Evolutionary conservation across 2,888 invertebrate species (phyloP).

Genomic region (Papilio elwesi): DNA sequence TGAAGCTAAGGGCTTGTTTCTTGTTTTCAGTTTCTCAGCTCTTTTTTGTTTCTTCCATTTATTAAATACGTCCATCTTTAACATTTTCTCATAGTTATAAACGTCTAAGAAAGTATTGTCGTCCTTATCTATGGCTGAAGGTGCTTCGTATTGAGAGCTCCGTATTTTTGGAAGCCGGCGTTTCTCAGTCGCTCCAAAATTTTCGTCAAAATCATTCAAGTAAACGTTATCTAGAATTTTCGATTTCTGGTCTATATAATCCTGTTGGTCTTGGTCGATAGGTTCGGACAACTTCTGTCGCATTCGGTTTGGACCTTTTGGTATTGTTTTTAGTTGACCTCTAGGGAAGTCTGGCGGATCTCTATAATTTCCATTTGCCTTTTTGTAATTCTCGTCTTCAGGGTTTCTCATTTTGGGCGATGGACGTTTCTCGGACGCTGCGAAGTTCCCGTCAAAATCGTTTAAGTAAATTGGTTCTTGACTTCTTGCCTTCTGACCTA

Average conservation of each 20-base stretch:
- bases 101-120: slow-evolving; percentile 52
- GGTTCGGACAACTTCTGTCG: slow-evolving; percentile 15
- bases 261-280: slow-evolving; percentile 20
- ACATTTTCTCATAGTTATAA: slow-evolving; percentile 48
- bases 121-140: slow-evolving; percentile 48
- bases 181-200: slow-evolving; percentile 11
- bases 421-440: slow-evolving; percentile 17
- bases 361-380: slow-evolving; percentile 43
- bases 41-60: slow-evolving; percentile 53
- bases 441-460: slow-evolving; percentile 31
- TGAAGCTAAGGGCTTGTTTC: slow-evolving; percentile 52
- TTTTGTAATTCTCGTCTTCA: slow-evolving; percentile 46
- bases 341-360: slow-evolving; percentile 71
- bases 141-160: slow-evolving; percentile 47
- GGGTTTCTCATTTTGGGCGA: slow-evolving; percentile 47
- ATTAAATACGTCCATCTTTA: slow-evolving; percentile 46
- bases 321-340: slow-evolving; percentile 53
- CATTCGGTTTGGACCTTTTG: not conserved
- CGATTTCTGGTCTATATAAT: slow-evolving; percentile 10
- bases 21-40: slow-evolving; percentile 45
- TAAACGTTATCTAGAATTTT: slow-evolving; percentile 14
- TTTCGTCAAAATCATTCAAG: slow-evolving; percentile 30
- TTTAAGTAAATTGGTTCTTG: slow-evolving; percentile 5
- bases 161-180: slow-evolving; percentile 45
- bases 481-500: slow-evolving; percentile 6